Evolutionary conservation across 1,140 invertebrate genomes (phyloP), one percentile per base, ranked within the genome.

Genomic region (Limonius californicus): DNA sequence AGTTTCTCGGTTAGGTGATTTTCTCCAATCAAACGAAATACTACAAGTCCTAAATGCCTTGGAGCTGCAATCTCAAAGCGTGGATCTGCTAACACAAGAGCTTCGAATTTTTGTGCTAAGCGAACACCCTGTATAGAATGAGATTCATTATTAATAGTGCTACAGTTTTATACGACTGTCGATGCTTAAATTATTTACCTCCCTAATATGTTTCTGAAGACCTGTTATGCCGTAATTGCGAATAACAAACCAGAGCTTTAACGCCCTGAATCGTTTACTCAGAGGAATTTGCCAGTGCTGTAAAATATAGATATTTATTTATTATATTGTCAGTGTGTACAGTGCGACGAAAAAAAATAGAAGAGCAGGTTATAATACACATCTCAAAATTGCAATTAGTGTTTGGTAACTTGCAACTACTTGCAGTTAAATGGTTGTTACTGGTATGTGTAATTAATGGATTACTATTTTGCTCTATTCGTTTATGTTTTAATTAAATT

Each of bases 221-320:
- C 94, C 93, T 64, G 85, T 85, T 11, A 92, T 86, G 19, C 97
- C 97, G 70, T 88, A 97, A 67, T 91, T 90, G 59, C 97, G 81
- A 50, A 99, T 81, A 0, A 98, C 96, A 74, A 99, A 99, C 97
- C 97, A 99, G 1, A 99, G 79, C 77, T 99, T 99, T 8, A 99
- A 77, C 0, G 97, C 90, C 35, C 97, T 83, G 77, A 99, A 99
- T 66, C 95, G 83, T 76, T 96, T 91, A 39, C 96, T 97, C n/a
- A 99, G 75, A 0, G 96, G 94, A 59, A 99, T 98, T 74, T 98
- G 95, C 97, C 97, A 99, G 74, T 99, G 97, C 92, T 96, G 72
- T 42, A 84, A 82, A 68, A 12, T 27, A n/a, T n/a, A n/a, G n/a
- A n/a, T n/a, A n/a, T n/a, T n/a, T n/a, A n/a, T n/a, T n/a, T n/a